phyloP scores from a whole-genome alignment of 2,113 vertebrate species.

The Aegotheles bennettii region DNA sequence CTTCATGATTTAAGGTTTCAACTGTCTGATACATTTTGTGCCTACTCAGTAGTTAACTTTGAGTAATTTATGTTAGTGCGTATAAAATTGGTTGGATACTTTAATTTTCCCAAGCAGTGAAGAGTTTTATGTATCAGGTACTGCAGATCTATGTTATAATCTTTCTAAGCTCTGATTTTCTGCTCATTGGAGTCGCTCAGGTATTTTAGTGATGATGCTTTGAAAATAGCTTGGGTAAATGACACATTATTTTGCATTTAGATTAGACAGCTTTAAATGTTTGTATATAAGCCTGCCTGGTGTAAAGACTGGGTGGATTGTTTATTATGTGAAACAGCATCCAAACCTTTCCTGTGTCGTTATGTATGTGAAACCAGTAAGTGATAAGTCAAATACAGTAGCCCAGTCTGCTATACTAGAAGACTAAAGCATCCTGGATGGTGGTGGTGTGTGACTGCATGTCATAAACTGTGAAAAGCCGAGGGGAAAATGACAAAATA shows the following conservation, averaged over 20 bases:
- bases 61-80: background rate
- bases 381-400: background rate
- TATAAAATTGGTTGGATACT: background rate
- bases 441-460: background rate
- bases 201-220: background rate
- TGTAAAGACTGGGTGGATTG: background rate
- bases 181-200: background rate
- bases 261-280: background rate
- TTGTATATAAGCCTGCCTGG: background rate
- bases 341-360: background rate
- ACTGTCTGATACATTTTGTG: background rate
- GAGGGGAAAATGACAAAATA: conserved; percentile 19
- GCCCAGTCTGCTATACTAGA: background rate
- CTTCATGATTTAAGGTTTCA: background rate
- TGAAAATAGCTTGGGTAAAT: background rate
- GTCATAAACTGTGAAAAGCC: background rate
- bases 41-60: background rate
- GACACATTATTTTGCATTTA: background rate
- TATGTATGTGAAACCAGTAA: background rate
- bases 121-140: background rate
- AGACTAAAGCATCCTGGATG: background rate
- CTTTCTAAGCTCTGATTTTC: background rate
- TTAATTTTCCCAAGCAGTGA: background rate
- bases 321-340: background rate
- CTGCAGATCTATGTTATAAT: background rate